Percentiles rank a stretch among this genome's conserved stretches.
Evolutionary conservation across 2,888 invertebrate genomes (phyloP).

Genomic region (Linnaemya vulpina): DNA sequence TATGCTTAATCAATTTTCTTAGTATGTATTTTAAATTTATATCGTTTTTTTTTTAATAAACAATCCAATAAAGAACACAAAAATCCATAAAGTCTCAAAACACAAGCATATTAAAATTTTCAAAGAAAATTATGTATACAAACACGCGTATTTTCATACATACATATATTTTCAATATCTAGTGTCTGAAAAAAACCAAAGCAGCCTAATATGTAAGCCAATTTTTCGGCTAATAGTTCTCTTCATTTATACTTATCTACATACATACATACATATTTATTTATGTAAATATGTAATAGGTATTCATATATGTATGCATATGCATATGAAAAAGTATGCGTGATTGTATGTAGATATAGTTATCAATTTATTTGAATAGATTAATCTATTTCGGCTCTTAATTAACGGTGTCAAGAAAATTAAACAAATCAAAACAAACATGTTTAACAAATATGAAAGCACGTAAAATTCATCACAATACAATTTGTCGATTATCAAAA

Average conservation of each 20-base stretch:
- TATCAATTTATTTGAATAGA: background rate
- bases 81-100: conserved; percentile 15
- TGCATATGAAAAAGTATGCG: too few relatives aligned
- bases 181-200: too few relatives aligned
- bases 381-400: conserved; percentile 26
- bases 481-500: conserved; percentile 36
- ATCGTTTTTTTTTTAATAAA: conserved; percentile 35
- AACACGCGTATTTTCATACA: background rate
- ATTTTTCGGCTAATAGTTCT: too few relatives aligned
- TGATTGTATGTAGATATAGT: too few relatives aligned
- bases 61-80: background rate
- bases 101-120: conserved; percentile 16
- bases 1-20: conserved; percentile 27
- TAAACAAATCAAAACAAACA: conserved; percentile 18
- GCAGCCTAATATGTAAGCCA: too few relatives aligned
- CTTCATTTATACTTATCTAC: too few relatives aligned
- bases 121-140: background rate
- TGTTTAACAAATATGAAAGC: conserved; percentile 15
- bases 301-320: background rate
- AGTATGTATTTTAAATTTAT: conserved; percentile 13
- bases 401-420: conserved; percentile 45
- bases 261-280: background rate
- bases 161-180: background rate
- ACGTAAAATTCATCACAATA: conserved; percentile 43
- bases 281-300: too few relatives aligned